Conservation (phyloP, 64 coral and sea anemone species). For the Actinia equina region DNA sequence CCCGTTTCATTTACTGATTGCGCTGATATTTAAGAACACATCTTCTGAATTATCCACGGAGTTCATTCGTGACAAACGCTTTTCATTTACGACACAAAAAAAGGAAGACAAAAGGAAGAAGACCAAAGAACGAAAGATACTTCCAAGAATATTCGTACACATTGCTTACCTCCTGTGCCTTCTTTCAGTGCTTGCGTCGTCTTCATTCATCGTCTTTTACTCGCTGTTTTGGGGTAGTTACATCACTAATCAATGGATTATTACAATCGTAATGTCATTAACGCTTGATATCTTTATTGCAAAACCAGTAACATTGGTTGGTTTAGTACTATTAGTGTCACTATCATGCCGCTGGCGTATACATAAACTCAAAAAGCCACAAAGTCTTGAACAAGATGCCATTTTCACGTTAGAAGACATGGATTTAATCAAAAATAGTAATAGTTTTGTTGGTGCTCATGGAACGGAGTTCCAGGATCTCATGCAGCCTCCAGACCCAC, state of each 20-base stretch:
- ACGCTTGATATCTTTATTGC: conserved; percentile 43
- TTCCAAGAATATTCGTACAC: conserved; percentile 25
- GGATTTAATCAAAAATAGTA: not conserved
- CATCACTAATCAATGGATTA: conserved; percentile 36
- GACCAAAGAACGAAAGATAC: not conserved
- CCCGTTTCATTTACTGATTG: conserved; percentile 40
- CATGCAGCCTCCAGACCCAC: conserved; percentile 26
- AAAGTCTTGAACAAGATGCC: not conserved
- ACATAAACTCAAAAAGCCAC: not conserved
- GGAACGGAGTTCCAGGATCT: not conserved
- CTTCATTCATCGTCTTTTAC: conserved; percentile 41
- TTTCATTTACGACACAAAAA: not conserved
- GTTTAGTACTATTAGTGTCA: conserved; percentile 1
- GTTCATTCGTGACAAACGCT: not conserved
- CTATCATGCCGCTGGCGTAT: not conserved
- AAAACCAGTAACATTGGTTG: conserved; percentile 18
- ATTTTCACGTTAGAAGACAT: not conserved
- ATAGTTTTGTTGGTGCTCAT: not conserved
- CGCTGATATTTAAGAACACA: conserved; percentile 20
- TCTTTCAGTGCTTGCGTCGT: conserved; percentile 3
- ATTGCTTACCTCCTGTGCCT: conserved; percentile 38
- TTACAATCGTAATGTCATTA: conserved; percentile 38
- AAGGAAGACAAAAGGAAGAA: not conserved
- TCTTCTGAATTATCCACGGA: not conserved
- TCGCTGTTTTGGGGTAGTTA: conserved; percentile 41